Percentiles rank a stretch among this genome's conserved stretches.
phyloP scores from a whole-genome alignment of 2,888 invertebrate genomes.

The Prionchulus punctatus region DNA sequence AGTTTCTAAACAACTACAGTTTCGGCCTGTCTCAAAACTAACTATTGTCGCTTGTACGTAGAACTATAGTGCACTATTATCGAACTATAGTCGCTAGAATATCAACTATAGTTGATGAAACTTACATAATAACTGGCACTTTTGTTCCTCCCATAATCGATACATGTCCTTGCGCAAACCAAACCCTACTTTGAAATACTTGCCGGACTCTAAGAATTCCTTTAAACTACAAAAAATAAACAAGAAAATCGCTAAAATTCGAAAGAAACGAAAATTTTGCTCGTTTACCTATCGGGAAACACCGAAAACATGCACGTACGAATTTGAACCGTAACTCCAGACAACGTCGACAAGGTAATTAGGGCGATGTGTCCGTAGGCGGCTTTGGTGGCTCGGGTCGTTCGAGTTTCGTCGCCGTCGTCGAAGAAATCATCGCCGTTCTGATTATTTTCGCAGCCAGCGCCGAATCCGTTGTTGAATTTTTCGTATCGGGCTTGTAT shows the following conservation, averaged over 20 bases:
- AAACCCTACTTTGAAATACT: neutral
- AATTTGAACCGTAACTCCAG: neutral
- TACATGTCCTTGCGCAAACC: neutral
- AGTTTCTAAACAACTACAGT: too few relatives aligned
- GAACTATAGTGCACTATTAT: too few relatives aligned
- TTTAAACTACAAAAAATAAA: neutral
- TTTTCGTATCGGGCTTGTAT: too few relatives aligned
- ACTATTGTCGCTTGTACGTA: too few relatives aligned
- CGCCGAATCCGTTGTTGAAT: too few relatives aligned
- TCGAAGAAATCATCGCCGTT: too few relatives aligned
- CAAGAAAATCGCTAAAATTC: too few relatives aligned
- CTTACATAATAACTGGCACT: too few relatives aligned
- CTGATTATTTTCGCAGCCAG: too few relatives aligned
- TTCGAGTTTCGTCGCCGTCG: neutral
- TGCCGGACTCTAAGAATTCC: neutral
- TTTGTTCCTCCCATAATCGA: neutral
- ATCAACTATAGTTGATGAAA: too few relatives aligned
- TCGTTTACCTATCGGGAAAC: neutral
- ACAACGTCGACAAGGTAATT: slow-evolving; percentile 18
- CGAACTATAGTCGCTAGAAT: too few relatives aligned
- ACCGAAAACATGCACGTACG: neutral
- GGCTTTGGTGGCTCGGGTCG: neutral
- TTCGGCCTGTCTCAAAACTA: too few relatives aligned
- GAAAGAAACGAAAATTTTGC: neutral
- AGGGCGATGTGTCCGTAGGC: slow-evolving; percentile 42